These are phyloP conservation scores for Caenorhabditis plicata DNA, from an alignment of 2,888 invertebrate genomes.

Conservation along the genomic window DNA sequence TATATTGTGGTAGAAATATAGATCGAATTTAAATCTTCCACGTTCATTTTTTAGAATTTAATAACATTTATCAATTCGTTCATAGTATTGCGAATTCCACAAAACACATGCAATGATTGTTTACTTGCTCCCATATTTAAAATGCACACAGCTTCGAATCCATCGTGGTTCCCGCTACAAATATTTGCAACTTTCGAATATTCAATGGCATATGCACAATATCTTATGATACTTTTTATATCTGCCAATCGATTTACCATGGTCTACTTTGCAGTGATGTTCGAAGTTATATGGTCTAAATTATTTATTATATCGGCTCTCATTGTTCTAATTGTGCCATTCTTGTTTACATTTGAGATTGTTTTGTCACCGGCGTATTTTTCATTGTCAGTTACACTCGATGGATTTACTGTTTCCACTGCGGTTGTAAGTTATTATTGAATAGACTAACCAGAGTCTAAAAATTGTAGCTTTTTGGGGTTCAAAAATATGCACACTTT, in stretches of 20 bases:
- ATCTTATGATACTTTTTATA: conserved; percentile 7
- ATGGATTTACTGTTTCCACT: no score
- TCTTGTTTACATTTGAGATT: no score
- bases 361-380: no score
- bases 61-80: conserved; percentile 13
- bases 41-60: conserved; percentile 8
- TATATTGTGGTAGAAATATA: neutral
- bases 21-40: neutral
- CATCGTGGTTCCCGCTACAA: neutral
- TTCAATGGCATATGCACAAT: conserved; percentile 7
- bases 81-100: conserved; percentile 11
- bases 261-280: no score
- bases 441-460: no score
- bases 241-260: conserved; percentile 10
- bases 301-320: no score
- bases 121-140: conserved; percentile 8
- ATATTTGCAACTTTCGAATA: conserved; percentile 5
- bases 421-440: no score
- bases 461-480: no score
- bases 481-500: no score
- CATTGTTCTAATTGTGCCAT: no score
- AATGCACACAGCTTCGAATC: neutral
- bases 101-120: conserved; percentile 15
- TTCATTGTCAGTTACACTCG: no score
- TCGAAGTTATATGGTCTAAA: no score